These are phyloP conservation scores for Rissa tridactyla DNA, from an alignment of 2,113 vertebrate genomes.

Conservation along the genomic window DNA sequence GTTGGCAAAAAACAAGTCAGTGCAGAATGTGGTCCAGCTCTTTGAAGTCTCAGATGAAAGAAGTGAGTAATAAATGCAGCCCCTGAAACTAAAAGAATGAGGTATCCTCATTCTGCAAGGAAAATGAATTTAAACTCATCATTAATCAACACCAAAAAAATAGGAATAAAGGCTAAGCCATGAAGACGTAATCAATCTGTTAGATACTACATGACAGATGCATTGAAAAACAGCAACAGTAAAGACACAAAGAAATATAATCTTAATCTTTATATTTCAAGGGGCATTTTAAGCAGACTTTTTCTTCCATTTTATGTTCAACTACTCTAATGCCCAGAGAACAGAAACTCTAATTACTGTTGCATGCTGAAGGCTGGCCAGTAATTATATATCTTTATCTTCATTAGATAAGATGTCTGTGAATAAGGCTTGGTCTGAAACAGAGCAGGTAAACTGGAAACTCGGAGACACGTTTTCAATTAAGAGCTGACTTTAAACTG, in stretches of 20 bases:
- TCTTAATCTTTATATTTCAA: neutral
- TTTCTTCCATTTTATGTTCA: neutral
- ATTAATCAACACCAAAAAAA: neutral
- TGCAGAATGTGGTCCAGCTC: neutral
- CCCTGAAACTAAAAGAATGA: neutral
- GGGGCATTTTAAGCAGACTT: neutral
- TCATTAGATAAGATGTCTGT: slow-evolving; percentile 3
- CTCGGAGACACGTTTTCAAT: neutral
- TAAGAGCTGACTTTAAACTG: neutral
- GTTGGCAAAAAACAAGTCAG: neutral
- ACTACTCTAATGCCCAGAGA: neutral
- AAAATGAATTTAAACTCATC: slow-evolving; percentile 24
- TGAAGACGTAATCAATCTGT: neutral
- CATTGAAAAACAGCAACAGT: neutral
- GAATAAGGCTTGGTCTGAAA: neutral
- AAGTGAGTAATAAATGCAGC: neutral
- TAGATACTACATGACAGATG: neutral
- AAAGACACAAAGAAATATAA: neutral
- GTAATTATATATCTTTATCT: slow-evolving; percentile 38
- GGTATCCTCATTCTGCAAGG: neutral
- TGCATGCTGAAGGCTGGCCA: neutral
- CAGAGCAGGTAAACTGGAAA: neutral
- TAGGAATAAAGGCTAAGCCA: neutral
- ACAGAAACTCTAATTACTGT: slow-evolving; percentile 45
- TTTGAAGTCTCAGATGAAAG: slow-evolving; percentile 3